Conservation (phyloP, 2,888 invertebrate genomes). For the Margaritifera margaritifera region DNA sequence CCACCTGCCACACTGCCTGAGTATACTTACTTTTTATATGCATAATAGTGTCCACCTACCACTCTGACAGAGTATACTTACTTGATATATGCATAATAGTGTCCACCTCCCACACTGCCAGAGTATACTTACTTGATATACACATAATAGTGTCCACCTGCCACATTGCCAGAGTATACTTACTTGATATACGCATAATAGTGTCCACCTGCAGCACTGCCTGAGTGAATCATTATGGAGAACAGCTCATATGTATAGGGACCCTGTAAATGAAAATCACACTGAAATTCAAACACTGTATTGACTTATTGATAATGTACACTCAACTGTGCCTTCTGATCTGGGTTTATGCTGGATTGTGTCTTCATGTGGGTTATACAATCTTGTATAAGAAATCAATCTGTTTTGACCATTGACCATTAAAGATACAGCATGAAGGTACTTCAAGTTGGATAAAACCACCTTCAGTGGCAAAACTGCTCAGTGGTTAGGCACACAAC, state of each 20-base stretch:
- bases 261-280: constrained; percentile 50
- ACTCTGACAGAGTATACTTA: constrained; percentile 72
- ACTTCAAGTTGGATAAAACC: too few species aligned
- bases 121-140: constrained; percentile 82
- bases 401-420: too few species aligned
- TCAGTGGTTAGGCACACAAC: too few species aligned
- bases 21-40: constrained; percentile 83
- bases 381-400: too few species aligned
- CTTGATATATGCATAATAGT: constrained; percentile 93
- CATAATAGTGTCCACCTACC: constrained; percentile 94
- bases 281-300: too few species aligned
- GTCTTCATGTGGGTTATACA: too few species aligned
- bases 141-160: constrained; percentile 92
- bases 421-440: too few species aligned
- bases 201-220: constrained; percentile 91
- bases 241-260: constrained; percentile 89
- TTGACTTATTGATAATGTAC: too few species aligned
- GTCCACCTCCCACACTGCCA: constrained; percentile 89
- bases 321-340: too few species aligned
- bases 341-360: too few species aligned
- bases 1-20: too few species aligned
- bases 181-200: constrained; percentile 91
- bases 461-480: too few species aligned
- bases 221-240: constrained; percentile 93
- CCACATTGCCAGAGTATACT: constrained; percentile 80